Base-by-base conservation (phyloP, 2,888 invertebrate species). In the Augochlorella aurata region DNA sequence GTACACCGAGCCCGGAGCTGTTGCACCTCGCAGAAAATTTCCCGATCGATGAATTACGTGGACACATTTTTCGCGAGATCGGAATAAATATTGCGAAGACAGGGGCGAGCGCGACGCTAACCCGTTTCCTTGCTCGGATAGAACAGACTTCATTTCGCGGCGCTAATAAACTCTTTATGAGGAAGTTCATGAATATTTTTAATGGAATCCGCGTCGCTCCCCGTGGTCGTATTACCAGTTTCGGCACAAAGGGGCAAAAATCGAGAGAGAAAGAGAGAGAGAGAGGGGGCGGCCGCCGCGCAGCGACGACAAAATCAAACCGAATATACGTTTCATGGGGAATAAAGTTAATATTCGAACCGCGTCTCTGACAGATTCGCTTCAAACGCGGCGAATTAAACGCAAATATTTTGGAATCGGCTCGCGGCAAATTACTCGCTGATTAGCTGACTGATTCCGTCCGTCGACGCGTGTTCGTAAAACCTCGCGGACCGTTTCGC, bases 131-230 rank as follows among this genome's bases (percentile, higher is more conserved):
- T 49, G 47, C 10, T 14, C 47, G 47, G 47, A 12, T 49, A 1
- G 12, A 9, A 16, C 29, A 1, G 18, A 10, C 29, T 38, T 29
- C 7, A 29, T 16, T 58, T 0, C 58, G 24, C 63, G 0, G 1
- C 3, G 4, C 0, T 38, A 38, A 38, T 38, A 38, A 69, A 75
- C 74, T 77, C 76, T 77, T 79, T 71, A 67, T 58, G 44, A 47
- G 83, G 61, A 66, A 74, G 76, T 81, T 79, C 77, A 70, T 83
- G 71, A 74, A 67, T 71, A 77, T 58, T 50, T 77, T 85, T 18
- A 47, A 79, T 50, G 66, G 45, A 69, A 81, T 78, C 72, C 72
- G 74, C 52, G 61, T 79, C 72, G 58, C 68, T 63, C 74, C n/a
- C 45, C 0, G 38, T 10, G n/a, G 45, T 49, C 67, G 73, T 67